Evolutionary conservation across 2,888 invertebrate genomes (phyloP).

Genomic region (Eupithecia insigniata): DNA sequence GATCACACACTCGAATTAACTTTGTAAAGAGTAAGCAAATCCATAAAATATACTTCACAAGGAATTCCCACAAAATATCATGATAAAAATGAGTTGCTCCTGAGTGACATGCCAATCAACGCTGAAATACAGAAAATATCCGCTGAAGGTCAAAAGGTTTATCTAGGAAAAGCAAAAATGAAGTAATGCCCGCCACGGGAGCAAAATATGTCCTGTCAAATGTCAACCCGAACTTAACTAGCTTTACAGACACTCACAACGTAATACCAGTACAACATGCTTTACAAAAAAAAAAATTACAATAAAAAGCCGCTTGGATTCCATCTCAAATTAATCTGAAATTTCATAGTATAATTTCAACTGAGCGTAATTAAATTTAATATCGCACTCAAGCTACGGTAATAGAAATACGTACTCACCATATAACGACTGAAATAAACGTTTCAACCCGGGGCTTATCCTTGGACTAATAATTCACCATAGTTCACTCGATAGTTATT

Average conservation of each 20-base stretch:
- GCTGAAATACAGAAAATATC: background rate
- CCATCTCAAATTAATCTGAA: conserved; percentile 26
- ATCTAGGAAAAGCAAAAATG: conserved; percentile 28
- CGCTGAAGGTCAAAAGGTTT: background rate
- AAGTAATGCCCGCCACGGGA: conserved; percentile 42
- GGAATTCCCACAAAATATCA: background rate
- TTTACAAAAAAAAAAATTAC: conserved; percentile 34
- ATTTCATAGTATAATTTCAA: conserved; percentile 31
- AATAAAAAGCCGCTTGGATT: conserved; percentile 7
- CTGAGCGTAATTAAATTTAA: conserved; percentile 39
- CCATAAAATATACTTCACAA: background rate
- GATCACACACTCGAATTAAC: background rate
- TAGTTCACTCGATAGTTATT: conserved; percentile 56
- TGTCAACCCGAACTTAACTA: conserved; percentile 53
- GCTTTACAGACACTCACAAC: conserved; percentile 46
- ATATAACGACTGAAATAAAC: conserved; percentile 62
- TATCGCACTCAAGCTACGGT: conserved; percentile 33
- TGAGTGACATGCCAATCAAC: background rate
- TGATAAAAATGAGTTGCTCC: background rate
- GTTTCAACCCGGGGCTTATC: conserved; percentile 53
- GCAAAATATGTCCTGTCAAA: conserved; percentile 55
- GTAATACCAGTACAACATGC: conserved; percentile 52
- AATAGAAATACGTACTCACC: conserved; percentile 59
- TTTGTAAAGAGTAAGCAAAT: background rate
- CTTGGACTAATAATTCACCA: conserved; percentile 58